Evolutionary conservation across 2,113 vertebrate genomes (phyloP).

Genomic region (Lepus timidus): DNA sequence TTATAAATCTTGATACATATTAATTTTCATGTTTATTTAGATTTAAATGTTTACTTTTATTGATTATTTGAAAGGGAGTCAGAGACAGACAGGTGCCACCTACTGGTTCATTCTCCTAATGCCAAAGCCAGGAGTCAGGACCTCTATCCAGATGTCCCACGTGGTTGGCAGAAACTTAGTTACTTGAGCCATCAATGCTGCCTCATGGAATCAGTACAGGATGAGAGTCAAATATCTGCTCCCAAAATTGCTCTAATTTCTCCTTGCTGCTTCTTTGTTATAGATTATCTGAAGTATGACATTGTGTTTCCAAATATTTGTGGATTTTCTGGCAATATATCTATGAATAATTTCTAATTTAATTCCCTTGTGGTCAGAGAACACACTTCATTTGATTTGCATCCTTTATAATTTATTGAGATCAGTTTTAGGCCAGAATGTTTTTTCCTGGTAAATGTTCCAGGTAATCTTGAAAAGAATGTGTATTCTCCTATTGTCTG

Average conservation of each 20-base stretch:
- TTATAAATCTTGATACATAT: not conserved
- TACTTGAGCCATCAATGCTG: too few relatives aligned
- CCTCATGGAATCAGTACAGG: too few relatives aligned
- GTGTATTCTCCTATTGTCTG: too few relatives aligned
- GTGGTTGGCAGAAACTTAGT: too few relatives aligned
- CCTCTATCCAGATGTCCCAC: too few relatives aligned
- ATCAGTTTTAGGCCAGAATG: not conserved
- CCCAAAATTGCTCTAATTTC: not conserved
- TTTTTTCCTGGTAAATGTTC: not conserved
- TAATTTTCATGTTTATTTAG: not conserved
- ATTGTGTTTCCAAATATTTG: slow-evolving; percentile 40
- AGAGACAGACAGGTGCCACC: too few relatives aligned
- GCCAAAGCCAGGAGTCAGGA: too few relatives aligned
- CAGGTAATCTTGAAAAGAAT: too few relatives aligned
- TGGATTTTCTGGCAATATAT: not conserved
- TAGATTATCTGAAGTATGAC: not conserved
- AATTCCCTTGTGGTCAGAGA: too few relatives aligned
- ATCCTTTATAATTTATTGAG: not conserved
- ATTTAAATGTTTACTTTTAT: not conserved
- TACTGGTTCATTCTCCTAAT: too few relatives aligned
- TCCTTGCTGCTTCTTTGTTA: not conserved
- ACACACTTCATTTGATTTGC: not conserved
- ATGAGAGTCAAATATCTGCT: too few relatives aligned
- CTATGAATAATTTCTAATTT: not conserved
- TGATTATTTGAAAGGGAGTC: too few relatives aligned